A percentile compares a stretch with the other conserved stretches of the same genome.
Conservation (phyloP, 2,113 vertebrate genomes). For the Acanthisitta chloris region DNA sequence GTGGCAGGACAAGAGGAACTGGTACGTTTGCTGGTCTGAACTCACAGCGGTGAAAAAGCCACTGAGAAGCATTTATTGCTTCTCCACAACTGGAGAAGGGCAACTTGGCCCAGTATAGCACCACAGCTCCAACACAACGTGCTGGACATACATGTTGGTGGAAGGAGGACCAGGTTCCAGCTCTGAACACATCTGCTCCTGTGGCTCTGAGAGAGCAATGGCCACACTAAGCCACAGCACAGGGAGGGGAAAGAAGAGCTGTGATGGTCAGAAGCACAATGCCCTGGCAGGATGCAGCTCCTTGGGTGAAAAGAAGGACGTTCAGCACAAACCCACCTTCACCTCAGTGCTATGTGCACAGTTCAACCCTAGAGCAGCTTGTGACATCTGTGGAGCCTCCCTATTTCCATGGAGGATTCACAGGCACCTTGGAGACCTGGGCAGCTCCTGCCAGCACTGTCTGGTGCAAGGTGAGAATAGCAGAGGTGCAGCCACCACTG, state of each 20-base stretch:
- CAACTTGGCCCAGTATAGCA: neutral
- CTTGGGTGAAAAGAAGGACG: neutral
- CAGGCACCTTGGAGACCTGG: rapidly evolving
- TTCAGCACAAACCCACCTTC: neutral
- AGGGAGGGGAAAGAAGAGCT: neutral
- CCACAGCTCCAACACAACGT: neutral
- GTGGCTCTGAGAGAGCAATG: neutral
- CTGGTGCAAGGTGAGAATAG: neutral
- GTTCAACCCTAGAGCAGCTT: neutral
- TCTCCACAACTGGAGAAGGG: neutral
- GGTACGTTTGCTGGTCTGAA: neutral
- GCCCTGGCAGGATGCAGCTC: neutral
- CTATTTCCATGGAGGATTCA: neutral
- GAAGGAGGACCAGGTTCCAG: neutral
- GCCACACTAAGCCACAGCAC: neutral
- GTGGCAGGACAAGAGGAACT: neutral
- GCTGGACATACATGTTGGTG: rapidly evolving
- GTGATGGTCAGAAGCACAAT: rapidly evolving
- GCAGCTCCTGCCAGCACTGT: neutral
- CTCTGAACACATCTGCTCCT: neutral
- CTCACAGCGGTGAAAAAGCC: neutral
- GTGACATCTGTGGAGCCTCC: neutral
- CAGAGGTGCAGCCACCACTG: neutral
- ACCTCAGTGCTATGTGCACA: neutral
- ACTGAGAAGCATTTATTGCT: neutral